These are phyloP conservation scores for Lates japonicus DNA, from an alignment of 2,797 vertebrate genomes.

Conservation along the genomic window DNA sequence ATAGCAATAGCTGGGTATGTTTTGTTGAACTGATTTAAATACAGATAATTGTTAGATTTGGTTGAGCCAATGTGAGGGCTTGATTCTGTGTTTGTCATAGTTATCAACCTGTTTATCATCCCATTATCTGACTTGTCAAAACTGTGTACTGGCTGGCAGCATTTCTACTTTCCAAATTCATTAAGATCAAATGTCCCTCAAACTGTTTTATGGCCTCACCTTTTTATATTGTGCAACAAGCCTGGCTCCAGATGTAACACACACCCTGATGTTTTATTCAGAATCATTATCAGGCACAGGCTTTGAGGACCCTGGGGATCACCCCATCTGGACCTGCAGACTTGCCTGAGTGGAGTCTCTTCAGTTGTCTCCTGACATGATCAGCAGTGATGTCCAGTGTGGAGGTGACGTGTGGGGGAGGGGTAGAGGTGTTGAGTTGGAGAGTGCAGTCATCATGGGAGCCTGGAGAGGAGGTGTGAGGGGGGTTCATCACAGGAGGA, in stretches of 20 bases:
- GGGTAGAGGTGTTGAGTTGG: no score
- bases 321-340: no score
- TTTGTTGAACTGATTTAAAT: not conserved
- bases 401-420: no score
- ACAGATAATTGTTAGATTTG: not conserved
- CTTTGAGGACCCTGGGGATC: no score
- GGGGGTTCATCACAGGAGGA: no score
- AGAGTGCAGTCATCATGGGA: no score
- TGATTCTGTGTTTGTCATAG: conserved; percentile 7
- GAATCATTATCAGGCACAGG: not conserved
- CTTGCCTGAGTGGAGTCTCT: no score
- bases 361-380: no score
- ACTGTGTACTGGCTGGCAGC: not conserved
- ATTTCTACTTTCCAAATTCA: not conserved
- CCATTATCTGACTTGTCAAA: conserved; percentile 24
- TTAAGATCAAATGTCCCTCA: not conserved
- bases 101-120: conserved; percentile 23
- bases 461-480: no score
- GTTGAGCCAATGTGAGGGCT: not conserved
- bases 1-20: not conserved
- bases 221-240: conserved; percentile 49
- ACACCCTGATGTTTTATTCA: conserved; percentile 68
- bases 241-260: conserved; percentile 51
- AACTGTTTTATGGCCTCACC: conserved; percentile 43
- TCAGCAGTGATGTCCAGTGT: no score